Percentiles rank a stretch among this genome's conserved stretches.
Evolutionary conservation across 2,113 vertebrate species (phyloP).

Genomic region (Lophochroa leadbeateri): DNA sequence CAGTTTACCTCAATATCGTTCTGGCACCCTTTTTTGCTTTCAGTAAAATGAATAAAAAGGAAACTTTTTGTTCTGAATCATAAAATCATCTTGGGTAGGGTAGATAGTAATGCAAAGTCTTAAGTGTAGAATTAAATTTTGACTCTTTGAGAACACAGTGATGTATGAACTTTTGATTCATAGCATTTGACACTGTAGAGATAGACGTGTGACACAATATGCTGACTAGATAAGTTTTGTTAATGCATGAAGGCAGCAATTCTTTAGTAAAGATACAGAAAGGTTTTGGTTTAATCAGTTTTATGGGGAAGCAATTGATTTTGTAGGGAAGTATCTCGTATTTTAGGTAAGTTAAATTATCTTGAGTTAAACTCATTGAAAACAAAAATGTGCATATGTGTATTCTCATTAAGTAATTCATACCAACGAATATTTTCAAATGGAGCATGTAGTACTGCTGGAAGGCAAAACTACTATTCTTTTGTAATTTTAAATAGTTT

Average conservation of each 20-base stretch:
- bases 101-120: background rate
- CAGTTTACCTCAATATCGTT: background rate
- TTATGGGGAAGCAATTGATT: background rate
- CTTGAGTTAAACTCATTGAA: background rate
- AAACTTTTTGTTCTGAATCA: background rate
- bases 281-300: background rate
- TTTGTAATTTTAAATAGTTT: background rate
- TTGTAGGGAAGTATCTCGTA: background rate
- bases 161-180: background rate
- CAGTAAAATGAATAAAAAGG: background rate
- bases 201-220: background rate
- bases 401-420: background rate
- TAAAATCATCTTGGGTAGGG: background rate
- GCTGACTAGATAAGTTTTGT: background rate
- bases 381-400: fast-evolving
- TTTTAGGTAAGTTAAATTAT: background rate
- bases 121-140: background rate
- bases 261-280: background rate
- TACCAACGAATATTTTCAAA: background rate
- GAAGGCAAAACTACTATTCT: background rate
- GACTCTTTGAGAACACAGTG: background rate
- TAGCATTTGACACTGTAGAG: background rate
- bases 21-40: background rate
- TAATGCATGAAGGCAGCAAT: background rate
- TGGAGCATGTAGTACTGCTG: background rate